These are phyloP conservation scores for Drosophila incognita DNA, from an alignment of 2,888 invertebrate species.

Conservation along the genomic window DNA sequence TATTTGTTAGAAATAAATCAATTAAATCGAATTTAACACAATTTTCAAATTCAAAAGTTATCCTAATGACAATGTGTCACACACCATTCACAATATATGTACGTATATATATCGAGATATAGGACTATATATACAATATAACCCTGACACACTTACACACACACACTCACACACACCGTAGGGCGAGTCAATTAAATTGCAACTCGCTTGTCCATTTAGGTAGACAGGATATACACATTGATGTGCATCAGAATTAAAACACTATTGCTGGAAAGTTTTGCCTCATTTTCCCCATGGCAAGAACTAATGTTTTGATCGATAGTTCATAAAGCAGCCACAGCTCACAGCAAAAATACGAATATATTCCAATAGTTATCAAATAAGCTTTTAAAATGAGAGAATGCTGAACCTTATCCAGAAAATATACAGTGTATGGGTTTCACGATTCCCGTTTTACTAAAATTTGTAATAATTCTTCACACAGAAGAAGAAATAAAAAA, in stretches of 20 bases:
- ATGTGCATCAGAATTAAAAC: conserved; percentile 39
- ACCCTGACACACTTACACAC: background rate
- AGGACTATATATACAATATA: background rate
- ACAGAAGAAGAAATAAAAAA: background rate
- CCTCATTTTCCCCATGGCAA: too few relatives aligned
- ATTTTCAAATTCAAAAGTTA: conserved; percentile 11
- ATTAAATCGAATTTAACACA: conserved; percentile 23
- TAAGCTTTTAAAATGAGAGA: background rate
- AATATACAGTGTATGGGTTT: background rate
- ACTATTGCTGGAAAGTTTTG: too few relatives aligned
- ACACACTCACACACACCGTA: background rate
- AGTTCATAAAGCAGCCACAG: too few relatives aligned
- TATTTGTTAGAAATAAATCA: background rate
- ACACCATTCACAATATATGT: background rate
- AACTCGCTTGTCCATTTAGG: conserved; percentile 11
- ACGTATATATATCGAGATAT: background rate
- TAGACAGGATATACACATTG: conserved; percentile 30
- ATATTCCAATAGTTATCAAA: background rate
- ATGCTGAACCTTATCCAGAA: background rate
- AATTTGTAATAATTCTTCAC: background rate
- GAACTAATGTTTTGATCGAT: too few relatives aligned
- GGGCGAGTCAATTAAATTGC: conserved; percentile 24
- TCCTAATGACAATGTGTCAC: conserved; percentile 12
- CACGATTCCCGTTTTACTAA: background rate
- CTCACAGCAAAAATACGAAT: background rate